These are phyloP conservation scores for Penaeus monodon DNA, from an alignment of 2,888 invertebrate genomes.

Conservation along the genomic window DNA sequence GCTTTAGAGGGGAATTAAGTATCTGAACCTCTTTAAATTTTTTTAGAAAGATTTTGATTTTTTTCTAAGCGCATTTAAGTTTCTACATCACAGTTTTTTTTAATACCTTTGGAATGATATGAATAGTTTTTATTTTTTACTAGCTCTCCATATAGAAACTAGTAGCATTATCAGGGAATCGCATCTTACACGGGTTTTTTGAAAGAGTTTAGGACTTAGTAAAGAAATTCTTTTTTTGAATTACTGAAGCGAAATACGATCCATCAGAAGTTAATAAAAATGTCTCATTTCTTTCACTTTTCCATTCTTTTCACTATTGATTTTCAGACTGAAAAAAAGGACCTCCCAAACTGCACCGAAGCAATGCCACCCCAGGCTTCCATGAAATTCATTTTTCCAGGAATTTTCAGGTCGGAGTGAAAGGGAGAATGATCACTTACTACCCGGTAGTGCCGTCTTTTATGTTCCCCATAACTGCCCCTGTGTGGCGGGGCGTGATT, in stretches of 20 bases:
- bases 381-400: conserved; percentile 75
- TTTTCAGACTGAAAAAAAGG: background rate
- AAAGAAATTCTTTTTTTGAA: no score
- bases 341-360: conserved; percentile 79
- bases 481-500: conserved; percentile 68
- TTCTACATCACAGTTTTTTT: no score
- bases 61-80: no score
- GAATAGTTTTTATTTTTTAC: no score
- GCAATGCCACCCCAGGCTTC: conserved; percentile 83
- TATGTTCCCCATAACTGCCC: conserved; percentile 77
- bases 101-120: no score
- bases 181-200: no score
- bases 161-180: no score
- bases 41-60: no score
- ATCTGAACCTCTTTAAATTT: background rate
- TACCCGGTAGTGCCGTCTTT: conserved; percentile 75
- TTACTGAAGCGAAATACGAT: no score
- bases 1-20: no score
- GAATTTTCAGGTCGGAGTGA: conserved; percentile 77
- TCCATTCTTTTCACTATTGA: background rate
- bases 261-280: background rate
- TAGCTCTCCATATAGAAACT: no score
- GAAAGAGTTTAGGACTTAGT: no score
- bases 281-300: background rate
- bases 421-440: conserved; percentile 81